A percentile compares a stretch with the other conserved stretches of the same genome.
phyloP scores from a whole-genome alignment of 2,113 vertebrate genomes.

The Chitala chitala region DNA sequence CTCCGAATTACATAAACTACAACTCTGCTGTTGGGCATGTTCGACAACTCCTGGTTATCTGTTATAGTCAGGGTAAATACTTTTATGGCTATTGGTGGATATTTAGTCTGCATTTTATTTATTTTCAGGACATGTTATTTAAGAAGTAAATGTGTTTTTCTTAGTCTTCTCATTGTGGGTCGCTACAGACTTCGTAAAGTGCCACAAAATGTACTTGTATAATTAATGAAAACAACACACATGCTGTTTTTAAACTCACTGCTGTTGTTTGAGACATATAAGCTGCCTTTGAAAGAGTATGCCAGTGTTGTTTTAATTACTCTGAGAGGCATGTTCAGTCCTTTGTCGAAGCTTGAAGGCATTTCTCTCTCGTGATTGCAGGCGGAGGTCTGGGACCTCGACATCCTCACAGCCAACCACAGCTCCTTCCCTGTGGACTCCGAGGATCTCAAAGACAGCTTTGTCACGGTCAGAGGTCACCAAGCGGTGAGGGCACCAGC shows the following conservation, averaged over 20 bases:
- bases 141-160: too few relatives aligned
- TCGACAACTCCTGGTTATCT: too few relatives aligned
- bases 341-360: background rate
- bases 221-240: too few relatives aligned
- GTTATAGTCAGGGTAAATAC: too few relatives aligned
- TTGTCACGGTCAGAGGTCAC: conserved; percentile 88
- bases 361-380: conserved; percentile 41
- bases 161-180: background rate
- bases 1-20: too few relatives aligned
- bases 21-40: too few relatives aligned
- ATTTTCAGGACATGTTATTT: too few relatives aligned
- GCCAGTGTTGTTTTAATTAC: background rate
- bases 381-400: conserved; percentile 97
- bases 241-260: background rate
- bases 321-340: background rate
- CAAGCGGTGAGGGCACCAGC: conserved; percentile 65
- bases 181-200: too few relatives aligned
- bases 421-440: conserved; percentile 80
- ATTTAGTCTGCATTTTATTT: too few relatives aligned
- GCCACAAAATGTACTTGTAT: too few relatives aligned
- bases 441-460: conserved; percentile 82
- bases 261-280: too few relatives aligned
- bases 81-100: too few relatives aligned
- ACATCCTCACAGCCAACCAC: conserved; percentile 76
- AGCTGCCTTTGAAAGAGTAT: background rate